Evolutionary conservation across 2,888 invertebrate species (phyloP).

Genomic region (Spisula subtruncata): DNA sequence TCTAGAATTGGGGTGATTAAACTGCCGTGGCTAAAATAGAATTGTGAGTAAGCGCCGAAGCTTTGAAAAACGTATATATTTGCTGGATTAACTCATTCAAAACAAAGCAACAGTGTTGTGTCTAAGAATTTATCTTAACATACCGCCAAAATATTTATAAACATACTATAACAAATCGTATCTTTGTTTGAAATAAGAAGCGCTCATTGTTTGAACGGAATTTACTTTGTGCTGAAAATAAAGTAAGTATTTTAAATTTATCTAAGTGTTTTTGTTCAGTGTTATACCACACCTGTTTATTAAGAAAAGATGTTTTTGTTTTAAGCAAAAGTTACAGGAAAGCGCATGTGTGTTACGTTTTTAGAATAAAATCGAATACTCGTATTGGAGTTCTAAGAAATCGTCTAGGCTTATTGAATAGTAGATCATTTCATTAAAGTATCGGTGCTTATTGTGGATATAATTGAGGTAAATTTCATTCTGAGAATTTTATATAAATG

Average conservation of each 20-base stretch:
- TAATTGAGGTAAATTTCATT: not conserved
- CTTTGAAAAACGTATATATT: conserved; percentile 9
- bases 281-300: not conserved
- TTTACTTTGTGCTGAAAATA: not conserved
- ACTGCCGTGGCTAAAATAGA: conserved; percentile 17
- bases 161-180: not conserved
- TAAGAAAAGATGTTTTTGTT: not conserved
- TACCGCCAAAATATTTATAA: conserved; percentile 11
- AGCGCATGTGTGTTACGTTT: not conserved
- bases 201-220: not conserved
- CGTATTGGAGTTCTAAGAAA: not conserved
- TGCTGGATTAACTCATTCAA: not conserved
- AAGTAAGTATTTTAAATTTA: conserved; percentile 1
- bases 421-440: not conserved
- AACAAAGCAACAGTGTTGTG: not conserved
- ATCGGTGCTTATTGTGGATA: not conserved
- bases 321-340: too few species aligned
- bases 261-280: not conserved
- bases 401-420: not conserved
- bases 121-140: not conserved
- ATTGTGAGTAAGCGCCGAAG: not conserved
- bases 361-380: not conserved
- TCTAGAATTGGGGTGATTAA: conserved; percentile 22
- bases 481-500: too few species aligned
- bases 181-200: not conserved